These are phyloP conservation scores for Thymallus thymallus DNA, from an alignment of 2,113 vertebrate genomes.

Conservation along the genomic window DNA sequence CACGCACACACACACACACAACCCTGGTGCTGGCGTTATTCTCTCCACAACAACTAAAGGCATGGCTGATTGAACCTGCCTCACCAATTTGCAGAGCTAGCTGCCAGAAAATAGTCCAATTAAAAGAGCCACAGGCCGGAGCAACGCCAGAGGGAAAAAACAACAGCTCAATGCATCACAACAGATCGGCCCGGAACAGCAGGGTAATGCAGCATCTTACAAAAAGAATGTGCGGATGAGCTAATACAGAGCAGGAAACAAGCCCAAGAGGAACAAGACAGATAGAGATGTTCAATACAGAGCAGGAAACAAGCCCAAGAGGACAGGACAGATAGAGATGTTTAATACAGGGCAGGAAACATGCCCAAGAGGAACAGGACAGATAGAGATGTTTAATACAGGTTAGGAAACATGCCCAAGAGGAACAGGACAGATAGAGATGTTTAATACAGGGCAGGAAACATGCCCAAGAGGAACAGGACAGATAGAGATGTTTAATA, in stretches of 20 bases:
- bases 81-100: conserved; percentile 44
- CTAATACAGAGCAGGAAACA: background rate
- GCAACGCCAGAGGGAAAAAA: conserved; percentile 12
- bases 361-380: background rate
- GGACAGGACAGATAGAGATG: background rate
- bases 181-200: background rate
- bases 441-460: background rate
- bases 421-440: background rate
- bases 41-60: conserved; percentile 10
- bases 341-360: background rate
- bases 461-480: background rate
- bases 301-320: background rate
- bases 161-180: conserved; percentile 5
- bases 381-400: background rate
- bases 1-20: background rate
- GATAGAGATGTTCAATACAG: background rate
- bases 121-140: conserved; percentile 39
- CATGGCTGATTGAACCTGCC: conserved; percentile 50
- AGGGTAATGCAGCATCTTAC: background rate
- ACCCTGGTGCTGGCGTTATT: background rate
- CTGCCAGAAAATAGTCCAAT: conserved; percentile 55
- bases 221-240: background rate
- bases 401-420: background rate
- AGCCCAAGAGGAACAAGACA: background rate
- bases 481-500: background rate